Conservation (phyloP, 2,113 vertebrate genomes). For the Motacilla alba region DNA sequence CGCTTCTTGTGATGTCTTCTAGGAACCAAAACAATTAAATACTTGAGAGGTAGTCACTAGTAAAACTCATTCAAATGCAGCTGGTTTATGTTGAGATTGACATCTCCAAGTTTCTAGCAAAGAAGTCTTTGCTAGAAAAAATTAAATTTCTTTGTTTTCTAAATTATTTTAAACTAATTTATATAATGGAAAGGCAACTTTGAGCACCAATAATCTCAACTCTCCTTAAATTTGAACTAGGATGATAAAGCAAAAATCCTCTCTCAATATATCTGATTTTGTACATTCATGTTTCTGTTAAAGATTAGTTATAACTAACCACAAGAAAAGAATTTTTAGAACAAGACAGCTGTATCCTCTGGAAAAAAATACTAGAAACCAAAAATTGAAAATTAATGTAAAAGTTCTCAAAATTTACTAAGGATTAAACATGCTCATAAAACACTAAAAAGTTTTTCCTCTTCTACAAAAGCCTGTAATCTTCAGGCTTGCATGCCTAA, state of each 20-base stretch:
- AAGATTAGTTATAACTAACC: background rate
- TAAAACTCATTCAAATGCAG: slow-evolving; percentile 24
- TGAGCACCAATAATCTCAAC: background rate
- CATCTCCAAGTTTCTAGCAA: background rate
- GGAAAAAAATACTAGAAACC: background rate
- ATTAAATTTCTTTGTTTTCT: background rate
- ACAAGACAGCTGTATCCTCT: background rate
- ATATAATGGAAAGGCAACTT: background rate
- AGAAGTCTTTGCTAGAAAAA: background rate
- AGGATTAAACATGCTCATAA: background rate
- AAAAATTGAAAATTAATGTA: background rate
- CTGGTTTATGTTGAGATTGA: background rate
- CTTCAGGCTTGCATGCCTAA: background rate
- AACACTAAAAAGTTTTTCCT: background rate
- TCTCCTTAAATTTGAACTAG: background rate
- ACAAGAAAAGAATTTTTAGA: background rate
- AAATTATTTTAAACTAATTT: background rate
- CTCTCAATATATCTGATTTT: background rate
- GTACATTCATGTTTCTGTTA: background rate
- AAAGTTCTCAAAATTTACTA: background rate
- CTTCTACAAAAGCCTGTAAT: background rate
- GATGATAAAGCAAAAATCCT: background rate
- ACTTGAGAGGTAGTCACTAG: slow-evolving; percentile 44
- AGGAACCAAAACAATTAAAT: slow-evolving; percentile 57
- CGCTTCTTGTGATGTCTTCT: slow-evolving; percentile 81